These are phyloP conservation scores for Progne subis DNA, from an alignment of 2,113 vertebrate species.

Conservation along the genomic window DNA sequence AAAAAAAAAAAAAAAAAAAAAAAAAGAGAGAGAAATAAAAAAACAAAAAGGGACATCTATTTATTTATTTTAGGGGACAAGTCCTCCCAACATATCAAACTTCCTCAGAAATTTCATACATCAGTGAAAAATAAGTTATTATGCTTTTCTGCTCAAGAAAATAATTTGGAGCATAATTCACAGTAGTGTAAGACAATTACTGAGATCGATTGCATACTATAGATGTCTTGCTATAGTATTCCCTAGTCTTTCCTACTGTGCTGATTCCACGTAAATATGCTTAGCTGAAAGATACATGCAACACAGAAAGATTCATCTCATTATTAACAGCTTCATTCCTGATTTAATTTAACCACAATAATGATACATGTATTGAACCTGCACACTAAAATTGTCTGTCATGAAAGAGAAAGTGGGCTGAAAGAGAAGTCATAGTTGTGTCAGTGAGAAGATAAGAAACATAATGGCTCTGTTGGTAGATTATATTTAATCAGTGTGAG, in stretches of 20 bases:
- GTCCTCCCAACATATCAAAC: neutral
- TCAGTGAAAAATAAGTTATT: slow-evolving; percentile 51
- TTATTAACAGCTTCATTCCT: slow-evolving; percentile 43
- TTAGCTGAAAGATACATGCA: slow-evolving; percentile 34
- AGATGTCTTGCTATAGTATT: slow-evolving; percentile 1
- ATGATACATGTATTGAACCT: slow-evolving; percentile 1
- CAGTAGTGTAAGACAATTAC: slow-evolving; percentile 54
- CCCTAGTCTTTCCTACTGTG: slow-evolving; percentile 5
- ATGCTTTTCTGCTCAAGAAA: slow-evolving; percentile 36
- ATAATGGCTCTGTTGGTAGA: neutral
- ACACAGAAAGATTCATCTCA: slow-evolving; percentile 39
- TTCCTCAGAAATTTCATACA: slow-evolving; percentile 35
- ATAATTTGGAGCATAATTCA: slow-evolving; percentile 65
- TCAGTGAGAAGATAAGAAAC: neutral
- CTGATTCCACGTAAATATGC: slow-evolving; percentile 28
- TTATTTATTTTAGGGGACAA: slow-evolving; percentile 4
- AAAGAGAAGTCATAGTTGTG: neutral
- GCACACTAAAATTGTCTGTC: neutral
- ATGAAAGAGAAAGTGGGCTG: neutral
- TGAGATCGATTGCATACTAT: slow-evolving; percentile 30
- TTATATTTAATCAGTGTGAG: slow-evolving; percentile 3
- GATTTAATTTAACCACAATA: slow-evolving; percentile 25
- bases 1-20: too few species aligned
- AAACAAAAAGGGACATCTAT: neutral
- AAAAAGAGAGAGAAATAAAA: accelerated